Evolutionary conservation across 2,888 invertebrate genomes (phyloP), one percentile per base, ranked within the genome.

Genomic region (Hybos culiciformis): DNA sequence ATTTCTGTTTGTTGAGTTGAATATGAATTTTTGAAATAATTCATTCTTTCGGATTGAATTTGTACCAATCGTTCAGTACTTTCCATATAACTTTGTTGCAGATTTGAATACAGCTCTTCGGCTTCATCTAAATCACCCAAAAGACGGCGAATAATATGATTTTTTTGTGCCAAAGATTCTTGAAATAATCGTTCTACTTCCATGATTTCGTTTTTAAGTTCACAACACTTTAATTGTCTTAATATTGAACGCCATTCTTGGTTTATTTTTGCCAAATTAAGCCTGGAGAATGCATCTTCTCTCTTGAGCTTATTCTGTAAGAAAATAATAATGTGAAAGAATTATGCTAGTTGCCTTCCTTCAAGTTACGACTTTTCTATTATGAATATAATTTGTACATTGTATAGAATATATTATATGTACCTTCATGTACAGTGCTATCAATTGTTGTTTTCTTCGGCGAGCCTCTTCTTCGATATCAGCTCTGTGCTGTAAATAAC

Each of bases 211-310:
- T 76, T 66, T 31, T 75, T 72, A 66, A 86, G 71, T 56, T 85
- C 81, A 46, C 77, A 76, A 55, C 81, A 80, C 68, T 87, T 88
- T 40, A 80, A 72, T 57, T 75, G 76, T 1, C 88, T 73, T 42
- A 88, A 64, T 46, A 83, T 75, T 47, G 76, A 80, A 37, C 87
- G 76, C 87, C 87, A 88, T 61, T 81, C 77, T 63, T 85, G 84
- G 57, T 87, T 86, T 41, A 88, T 78, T 68, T 88, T 88, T 0
- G 87, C 84, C 47, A 78, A 73, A 59, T 88, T 88, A 39, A 83
- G 67, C 39, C 85, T 75, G 3, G 81, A 74, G 61, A 80, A 86
- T 0, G 76, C 75, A 60, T 86, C 84, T 62, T 88, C 88, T 49
- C 77, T 80, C 60, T 80, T 83, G 7, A 87, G 66, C 71, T 88